Evolutionary conservation across 1,140 invertebrate genomes (phyloP).

Genomic region (Nasonia longicornis): DNA sequence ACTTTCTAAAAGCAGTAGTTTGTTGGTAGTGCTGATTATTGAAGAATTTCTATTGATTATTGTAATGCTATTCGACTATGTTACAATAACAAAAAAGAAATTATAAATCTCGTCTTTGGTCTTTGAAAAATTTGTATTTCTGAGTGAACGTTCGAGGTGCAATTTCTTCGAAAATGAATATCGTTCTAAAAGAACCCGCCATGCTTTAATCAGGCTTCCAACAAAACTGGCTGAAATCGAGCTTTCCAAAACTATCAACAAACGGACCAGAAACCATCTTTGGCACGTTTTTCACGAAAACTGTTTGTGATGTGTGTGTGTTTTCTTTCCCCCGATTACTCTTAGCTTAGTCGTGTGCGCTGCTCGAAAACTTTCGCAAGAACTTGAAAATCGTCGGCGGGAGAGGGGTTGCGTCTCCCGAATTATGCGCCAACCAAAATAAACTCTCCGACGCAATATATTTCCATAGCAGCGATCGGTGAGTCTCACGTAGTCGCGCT

Average conservation of each 20-base stretch:
- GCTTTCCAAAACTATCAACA: neutral
- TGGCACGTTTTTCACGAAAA: conserved; percentile 19
- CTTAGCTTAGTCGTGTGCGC: neutral
- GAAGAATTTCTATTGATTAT: neutral
- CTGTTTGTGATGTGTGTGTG: neutral
- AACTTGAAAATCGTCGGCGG: conserved; percentile 16
- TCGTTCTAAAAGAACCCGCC: neutral
- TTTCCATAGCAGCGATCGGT: neutral
- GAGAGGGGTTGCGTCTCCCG: neutral
- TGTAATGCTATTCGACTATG: no score
- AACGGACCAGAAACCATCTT: neutral
- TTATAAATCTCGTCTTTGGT: no score
- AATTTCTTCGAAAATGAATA: neutral
- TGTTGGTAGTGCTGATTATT: neutral
- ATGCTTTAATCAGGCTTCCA: neutral
- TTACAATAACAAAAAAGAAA: no score
- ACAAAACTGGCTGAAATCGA: neutral
- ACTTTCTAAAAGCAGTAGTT: neutral
- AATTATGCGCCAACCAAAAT: conserved; percentile 37
- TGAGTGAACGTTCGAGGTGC: neutral
- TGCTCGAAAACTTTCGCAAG: conserved; percentile 23
- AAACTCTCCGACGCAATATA: conserved; percentile 27
- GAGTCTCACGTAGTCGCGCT: neutral
- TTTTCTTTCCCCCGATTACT: neutral
- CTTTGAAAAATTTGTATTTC: no score